Conservation (phyloP, 2,888 invertebrate species). For the Disparrhopalites patrizii region DNA sequence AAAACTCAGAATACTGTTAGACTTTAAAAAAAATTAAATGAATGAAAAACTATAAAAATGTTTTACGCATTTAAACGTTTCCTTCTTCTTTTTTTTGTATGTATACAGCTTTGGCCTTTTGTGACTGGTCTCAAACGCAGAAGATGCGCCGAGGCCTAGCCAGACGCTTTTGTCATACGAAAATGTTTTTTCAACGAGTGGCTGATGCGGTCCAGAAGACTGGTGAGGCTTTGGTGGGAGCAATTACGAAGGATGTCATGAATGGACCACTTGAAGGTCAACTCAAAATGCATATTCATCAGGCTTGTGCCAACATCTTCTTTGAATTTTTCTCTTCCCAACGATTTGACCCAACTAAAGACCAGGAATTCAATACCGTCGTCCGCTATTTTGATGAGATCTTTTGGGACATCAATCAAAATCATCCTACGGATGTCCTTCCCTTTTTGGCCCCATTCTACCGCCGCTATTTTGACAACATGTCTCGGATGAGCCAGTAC, state of each 20-base stretch:
- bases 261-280: constrained; percentile 49
- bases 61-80: no score
- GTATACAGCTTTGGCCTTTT: constrained; percentile 72
- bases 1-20: constrained; percentile 4
- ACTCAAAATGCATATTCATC: constrained; percentile 67
- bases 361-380: constrained; percentile 63
- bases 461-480: constrained; percentile 62
- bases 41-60: no score
- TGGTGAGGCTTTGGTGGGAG: constrained; percentile 28
- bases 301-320: constrained; percentile 79
- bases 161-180: constrained; percentile 63
- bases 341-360: constrained; percentile 65
- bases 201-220: constrained; percentile 34
- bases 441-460: constrained; percentile 77
- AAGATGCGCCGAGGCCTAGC: constrained; percentile 72
- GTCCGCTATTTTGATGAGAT: constrained; percentile 76
- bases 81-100: constrained; percentile 19
- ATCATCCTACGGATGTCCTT: constrained; percentile 79
- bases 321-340: constrained; percentile 80
- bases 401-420: constrained; percentile 88
- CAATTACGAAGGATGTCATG: constrained; percentile 23
- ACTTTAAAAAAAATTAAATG: background rate
- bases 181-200: constrained; percentile 39
- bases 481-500: constrained; percentile 65
- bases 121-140: constrained; percentile 82